phyloP scores from a whole-genome alignment of 2,888 invertebrate species.

The Rhorus exstirpatorius region DNA sequence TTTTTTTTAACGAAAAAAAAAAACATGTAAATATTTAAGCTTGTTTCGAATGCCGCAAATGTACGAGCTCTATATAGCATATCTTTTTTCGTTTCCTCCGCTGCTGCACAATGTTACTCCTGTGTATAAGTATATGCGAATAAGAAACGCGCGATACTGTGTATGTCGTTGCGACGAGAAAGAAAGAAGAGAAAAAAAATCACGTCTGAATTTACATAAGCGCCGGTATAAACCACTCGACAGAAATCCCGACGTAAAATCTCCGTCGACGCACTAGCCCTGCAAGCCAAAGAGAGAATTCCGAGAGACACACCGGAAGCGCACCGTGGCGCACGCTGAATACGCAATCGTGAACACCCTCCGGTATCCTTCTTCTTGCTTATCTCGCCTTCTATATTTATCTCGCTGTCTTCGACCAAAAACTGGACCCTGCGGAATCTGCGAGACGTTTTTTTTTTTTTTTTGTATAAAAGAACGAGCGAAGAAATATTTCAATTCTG shows the following conservation, averaged over 20 bases:
- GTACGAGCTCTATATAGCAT: conserved; percentile 53
- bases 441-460: not conserved
- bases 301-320: conserved; percentile 73
- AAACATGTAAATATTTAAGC: conserved; percentile 63
- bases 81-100: conserved; percentile 7
- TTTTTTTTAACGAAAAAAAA: conserved; percentile 29
- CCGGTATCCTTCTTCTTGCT: conserved; percentile 16
- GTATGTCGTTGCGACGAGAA: conserved; percentile 1
- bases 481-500: not conserved
- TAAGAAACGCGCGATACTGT: conserved; percentile 40
- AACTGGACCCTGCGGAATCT: conserved; percentile 24
- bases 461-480: not conserved
- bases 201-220: conserved; percentile 86
- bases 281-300: conserved; percentile 79
- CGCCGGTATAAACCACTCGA: conserved; percentile 86
- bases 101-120: conserved; percentile 12
- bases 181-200: conserved; percentile 79
- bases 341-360: conserved; percentile 81
- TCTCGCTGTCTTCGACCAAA: conserved; percentile 25
- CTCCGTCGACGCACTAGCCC: conserved; percentile 66
- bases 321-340: conserved; percentile 83
- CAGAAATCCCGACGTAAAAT: conserved; percentile 84
- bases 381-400: conserved; percentile 48
- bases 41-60: conserved; percentile 79
- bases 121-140: conserved; percentile 22